A percentile compares a stretch with the other conserved stretches of the same genome.
These are phyloP conservation scores for Cylas formicarius DNA, from an alignment of 1,140 invertebrate genomes.

Conservation along the genomic window DNA sequence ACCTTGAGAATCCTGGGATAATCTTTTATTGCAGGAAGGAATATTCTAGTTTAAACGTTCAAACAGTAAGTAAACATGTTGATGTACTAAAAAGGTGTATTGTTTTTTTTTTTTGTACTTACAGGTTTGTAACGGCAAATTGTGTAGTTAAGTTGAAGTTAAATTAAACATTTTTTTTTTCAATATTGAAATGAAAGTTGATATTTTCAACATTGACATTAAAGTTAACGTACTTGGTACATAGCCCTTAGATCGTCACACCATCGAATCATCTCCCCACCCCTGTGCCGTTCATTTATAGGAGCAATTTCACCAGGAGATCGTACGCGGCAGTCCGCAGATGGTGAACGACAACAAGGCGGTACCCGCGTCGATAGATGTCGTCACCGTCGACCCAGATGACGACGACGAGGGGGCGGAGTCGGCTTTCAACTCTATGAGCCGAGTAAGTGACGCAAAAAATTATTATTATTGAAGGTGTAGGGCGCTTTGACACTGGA, in stretches of 20 bases:
- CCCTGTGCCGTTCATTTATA: neutral
- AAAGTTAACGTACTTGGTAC: constrained; percentile 1
- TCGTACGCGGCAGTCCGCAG: constrained; percentile 17
- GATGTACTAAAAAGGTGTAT: too few relatives aligned
- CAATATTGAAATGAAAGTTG: neutral
- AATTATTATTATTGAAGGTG: neutral
- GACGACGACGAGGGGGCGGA: constrained; percentile 36
- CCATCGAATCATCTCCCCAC: neutral
- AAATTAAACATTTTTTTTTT: neutral
- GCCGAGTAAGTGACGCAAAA: constrained; percentile 46
- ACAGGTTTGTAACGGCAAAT: too few relatives aligned
- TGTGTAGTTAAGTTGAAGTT: too few relatives aligned
- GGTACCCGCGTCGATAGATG: constrained; percentile 36
- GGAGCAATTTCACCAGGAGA: constrained; percentile 15
- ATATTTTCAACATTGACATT: neutral
- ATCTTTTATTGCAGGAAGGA: too few relatives aligned
- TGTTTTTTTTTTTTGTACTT: too few relatives aligned
- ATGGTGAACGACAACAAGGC: constrained; percentile 44
- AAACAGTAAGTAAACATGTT: too few relatives aligned
- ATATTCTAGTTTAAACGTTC: too few relatives aligned
- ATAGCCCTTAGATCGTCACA: neutral
- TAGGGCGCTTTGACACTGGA: too few relatives aligned
- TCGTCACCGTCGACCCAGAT: constrained; percentile 39
- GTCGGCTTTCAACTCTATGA: constrained; percentile 53
- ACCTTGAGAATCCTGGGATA: too few relatives aligned